Evolutionary conservation across 2,888 invertebrate genomes (phyloP), one percentile per base, ranked within the genome.

Genomic region (Sthenelais limicola): DNA sequence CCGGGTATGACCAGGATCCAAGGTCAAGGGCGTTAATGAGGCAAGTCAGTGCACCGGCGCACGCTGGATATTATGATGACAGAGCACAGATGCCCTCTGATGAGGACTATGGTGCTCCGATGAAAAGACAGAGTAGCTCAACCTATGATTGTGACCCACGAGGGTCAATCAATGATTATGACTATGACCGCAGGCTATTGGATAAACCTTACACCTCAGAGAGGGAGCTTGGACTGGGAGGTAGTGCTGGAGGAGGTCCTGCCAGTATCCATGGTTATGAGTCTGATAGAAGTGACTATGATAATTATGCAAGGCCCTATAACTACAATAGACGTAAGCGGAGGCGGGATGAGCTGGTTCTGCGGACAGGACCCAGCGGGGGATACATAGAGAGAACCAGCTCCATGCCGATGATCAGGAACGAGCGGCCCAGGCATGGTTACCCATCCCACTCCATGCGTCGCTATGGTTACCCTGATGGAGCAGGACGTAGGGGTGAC

Each of bases 221-320:
- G n/a, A n/a, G n/a, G n/a, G n/a, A n/a, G n/a, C n/a, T n/a, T n/a
- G n/a, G n/a, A n/a, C n/a, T n/a, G n/a, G n/a, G n/a, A n/a, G n/a
- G n/a, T n/a, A n/a, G n/a, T n/a, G n/a, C n/a, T n/a, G n/a, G n/a
- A n/a, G n/a, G n/a, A n/a, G n/a, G n/a, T n/a, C n/a, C n/a, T n/a
- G n/a, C n/a, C n/a, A n/a, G n/a, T n/a, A n/a, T n/a, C n/a, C n/a
- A n/a, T n/a, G n/a, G 1, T 15, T 35, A 35, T 38, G 35, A 38
- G 24, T 52, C 52, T 3, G 62, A 62, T 21, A 21, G 62, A 2
- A 62, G 62, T 24, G 62, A 62, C 26, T 62, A 62, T 62, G 62
- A 62, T 18, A 62, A 62, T 43, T 62, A 38, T 43, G n/a, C n/a
- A n/a, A 35, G 62, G 62, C 43, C 62, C 38, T 62, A 62, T 38